These are phyloP conservation scores for Pegoplata infirma DNA, from an alignment of 2,888 invertebrate genomes.

Conservation along the genomic window DNA sequence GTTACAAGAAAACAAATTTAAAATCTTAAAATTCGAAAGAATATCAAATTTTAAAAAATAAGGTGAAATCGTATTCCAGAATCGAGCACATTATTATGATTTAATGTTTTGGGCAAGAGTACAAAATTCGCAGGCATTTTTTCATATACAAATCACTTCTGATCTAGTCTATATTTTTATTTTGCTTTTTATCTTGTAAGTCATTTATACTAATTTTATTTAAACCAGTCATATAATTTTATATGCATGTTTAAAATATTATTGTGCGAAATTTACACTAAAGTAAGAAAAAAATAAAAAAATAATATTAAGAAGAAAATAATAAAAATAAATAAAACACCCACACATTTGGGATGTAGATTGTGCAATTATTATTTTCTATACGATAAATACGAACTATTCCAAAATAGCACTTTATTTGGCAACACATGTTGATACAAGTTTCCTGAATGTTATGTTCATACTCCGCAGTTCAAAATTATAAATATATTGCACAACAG, in stretches of 20 bases:
- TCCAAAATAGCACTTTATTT: neutral
- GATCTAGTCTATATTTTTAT: neutral
- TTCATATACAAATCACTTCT: neutral
- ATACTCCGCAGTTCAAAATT: neutral
- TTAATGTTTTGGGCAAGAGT: too few relatives aligned
- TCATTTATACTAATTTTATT: neutral
- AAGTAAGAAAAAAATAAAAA: constrained; percentile 2
- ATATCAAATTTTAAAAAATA: too few relatives aligned
- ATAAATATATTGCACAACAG: neutral
- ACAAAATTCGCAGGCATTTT: too few relatives aligned
- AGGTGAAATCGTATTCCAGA: too few relatives aligned
- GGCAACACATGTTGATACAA: neutral
- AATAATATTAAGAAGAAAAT: neutral
- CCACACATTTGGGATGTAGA: neutral
- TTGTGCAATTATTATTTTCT: constrained; percentile 8
- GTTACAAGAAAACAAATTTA: too few relatives aligned
- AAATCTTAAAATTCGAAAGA: too few relatives aligned
- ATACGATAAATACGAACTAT: neutral
- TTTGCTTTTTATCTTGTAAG: neutral
- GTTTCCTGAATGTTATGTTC: constrained; percentile 6
- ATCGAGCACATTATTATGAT: too few relatives aligned
- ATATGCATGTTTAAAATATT: neutral
- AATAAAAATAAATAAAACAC: constrained; percentile 16
- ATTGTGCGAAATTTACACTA: neutral
- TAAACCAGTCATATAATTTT: neutral